phyloP scores from a whole-genome alignment of 1,140 invertebrate genomes.

The Conopomorpha cramerella region DNA sequence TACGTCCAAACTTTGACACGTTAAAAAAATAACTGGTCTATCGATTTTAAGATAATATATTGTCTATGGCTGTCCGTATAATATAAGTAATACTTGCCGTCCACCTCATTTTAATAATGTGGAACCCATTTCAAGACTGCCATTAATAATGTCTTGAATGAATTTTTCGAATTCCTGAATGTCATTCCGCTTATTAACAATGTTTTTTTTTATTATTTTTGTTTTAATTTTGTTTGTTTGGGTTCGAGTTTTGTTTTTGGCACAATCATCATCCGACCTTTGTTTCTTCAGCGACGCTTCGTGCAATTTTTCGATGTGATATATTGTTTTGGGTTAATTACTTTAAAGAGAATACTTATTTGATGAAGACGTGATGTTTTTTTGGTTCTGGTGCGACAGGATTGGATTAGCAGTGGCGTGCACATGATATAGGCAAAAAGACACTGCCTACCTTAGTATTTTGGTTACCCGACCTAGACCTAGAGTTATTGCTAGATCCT shows the following conservation, averaged over 20 bases:
- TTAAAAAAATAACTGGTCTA: too few relatives aligned
- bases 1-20: too few relatives aligned
- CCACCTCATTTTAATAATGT: constrained; percentile 38
- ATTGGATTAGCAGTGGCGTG: too few relatives aligned
- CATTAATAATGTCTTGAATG: constrained; percentile 53
- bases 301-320: constrained; percentile 45
- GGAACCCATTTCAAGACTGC: constrained; percentile 32
- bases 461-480: too few relatives aligned
- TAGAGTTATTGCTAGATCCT: too few relatives aligned
- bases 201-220: constrained; percentile 56
- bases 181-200: constrained; percentile 60
- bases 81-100: too few relatives aligned
- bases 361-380: too few relatives aligned
- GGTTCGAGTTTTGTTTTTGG: constrained; percentile 51
- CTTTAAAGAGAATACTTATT: constrained; percentile 40
- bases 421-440: too few relatives aligned
- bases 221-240: constrained; percentile 51
- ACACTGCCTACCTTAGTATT: too few relatives aligned
- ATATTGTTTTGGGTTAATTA: constrained; percentile 59
- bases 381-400: too few relatives aligned
- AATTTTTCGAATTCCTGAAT: constrained; percentile 58
- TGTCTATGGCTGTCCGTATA: too few relatives aligned
- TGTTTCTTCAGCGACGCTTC: constrained; percentile 49
- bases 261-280: constrained; percentile 45
- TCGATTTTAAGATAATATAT: too few relatives aligned